Evolutionary conservation across 1,140 invertebrate species (phyloP), one percentile per base, ranked within the genome.

Genomic region (Eumeta japonica): DNA sequence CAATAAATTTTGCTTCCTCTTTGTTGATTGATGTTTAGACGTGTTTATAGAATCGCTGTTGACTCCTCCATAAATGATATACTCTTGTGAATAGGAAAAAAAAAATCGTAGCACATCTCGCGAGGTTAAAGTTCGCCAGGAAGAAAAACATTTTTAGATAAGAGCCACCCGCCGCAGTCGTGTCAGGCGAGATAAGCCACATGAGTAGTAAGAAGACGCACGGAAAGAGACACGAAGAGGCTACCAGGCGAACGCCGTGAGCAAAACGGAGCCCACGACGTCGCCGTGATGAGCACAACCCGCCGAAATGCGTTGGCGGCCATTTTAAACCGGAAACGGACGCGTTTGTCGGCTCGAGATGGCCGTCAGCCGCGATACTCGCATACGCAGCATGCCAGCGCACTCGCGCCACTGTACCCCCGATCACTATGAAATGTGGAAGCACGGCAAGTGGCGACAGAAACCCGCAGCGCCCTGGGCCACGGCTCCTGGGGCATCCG

Each of bases 361-460:
- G 71, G 73, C 68, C 64, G 62, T 61, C 58, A 57, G 37, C 43
- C 45, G 50, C 52, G 59, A 51, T 53, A 45, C 37, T 43, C 52
- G 43, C 44, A 49, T 52, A 46, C 45, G 41, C 56, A 49, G 41
- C 50, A 50, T 36, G 17, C 56, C 50, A 38, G 55, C 62, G 57
- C 55, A 52, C 45, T 45, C 60, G 56, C 62, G 55, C 50, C 45
- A 52, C 37, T 52, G 42, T 32, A 46, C 58, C 28, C 49, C 52
- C 39, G 60, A 51, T 29, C 56, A 60, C 60, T 73, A 75, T 66
- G 72, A 76, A 52, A 76, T 74, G 68, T 76, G 74, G 74, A 76
- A 75, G 58, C 74, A 76, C 64, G 62, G 70, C 53, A 76, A 75
- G 64, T 76, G 72, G 72, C 67, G 72, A 68, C 58, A 65, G 48